A percentile compares a stretch with the other conserved stretches of the same genome.
These are phyloP conservation scores for Aphelenchoides besseyi DNA, from an alignment of 1,140 invertebrate species.

Conservation along the genomic window DNA sequence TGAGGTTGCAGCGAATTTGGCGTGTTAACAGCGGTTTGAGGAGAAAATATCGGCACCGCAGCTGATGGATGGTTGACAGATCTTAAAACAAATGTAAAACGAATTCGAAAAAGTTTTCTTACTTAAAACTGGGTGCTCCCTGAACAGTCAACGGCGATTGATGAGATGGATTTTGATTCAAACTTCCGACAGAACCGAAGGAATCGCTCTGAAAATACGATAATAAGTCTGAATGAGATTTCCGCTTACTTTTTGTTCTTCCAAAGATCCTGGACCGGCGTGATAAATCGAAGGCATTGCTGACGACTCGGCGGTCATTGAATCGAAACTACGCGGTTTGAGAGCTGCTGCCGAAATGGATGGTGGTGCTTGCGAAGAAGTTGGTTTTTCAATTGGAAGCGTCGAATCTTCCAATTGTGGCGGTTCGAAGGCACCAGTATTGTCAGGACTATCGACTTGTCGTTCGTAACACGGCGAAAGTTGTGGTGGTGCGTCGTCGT, in stretches of 20 bases:
- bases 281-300: neutral
- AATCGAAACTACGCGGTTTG: neutral
- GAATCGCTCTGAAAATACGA: slow-evolving; percentile 2
- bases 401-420: slow-evolving; percentile 14
- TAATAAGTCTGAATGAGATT: neutral
- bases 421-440: slow-evolving; percentile 1
- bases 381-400: neutral
- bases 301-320: neutral
- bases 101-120: neutral
- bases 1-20: slow-evolving; percentile 21
- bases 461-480: slow-evolving; percentile 1
- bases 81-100: neutral
- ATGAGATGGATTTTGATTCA: neutral
- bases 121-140: neutral
- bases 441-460: neutral
- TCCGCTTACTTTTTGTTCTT: neutral
- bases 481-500: slow-evolving; percentile 14
- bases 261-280: neutral
- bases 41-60: neutral
- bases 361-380: neutral
- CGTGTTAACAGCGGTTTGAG: slow-evolving; percentile 8
- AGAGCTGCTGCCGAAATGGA: neutral
- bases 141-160: neutral
- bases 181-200: neutral
- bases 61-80: neutral